Conservation (phyloP, 2,797 vertebrate genomes). For the Chanos chanos region DNA sequence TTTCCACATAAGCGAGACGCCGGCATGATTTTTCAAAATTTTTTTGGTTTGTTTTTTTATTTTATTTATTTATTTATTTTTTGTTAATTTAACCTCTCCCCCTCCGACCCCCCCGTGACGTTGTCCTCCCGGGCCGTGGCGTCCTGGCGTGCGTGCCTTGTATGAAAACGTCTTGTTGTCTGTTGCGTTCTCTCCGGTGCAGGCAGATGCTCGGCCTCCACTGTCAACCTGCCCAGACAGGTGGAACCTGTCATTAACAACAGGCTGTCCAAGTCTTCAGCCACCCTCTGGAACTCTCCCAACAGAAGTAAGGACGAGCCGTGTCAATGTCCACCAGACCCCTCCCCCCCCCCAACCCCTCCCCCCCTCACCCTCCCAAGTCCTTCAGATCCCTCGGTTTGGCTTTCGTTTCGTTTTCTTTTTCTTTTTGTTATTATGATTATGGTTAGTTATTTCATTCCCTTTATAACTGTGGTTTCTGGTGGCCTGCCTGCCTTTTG, state of each 20-base stretch:
- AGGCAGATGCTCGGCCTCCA: conserved; percentile 98
- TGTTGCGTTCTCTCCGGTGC: conserved; percentile 84
- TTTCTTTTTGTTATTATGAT: conserved; percentile 31
- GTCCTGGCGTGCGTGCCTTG: conserved; percentile 11
- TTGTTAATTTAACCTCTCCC: too few relatives aligned
- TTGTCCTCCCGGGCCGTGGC: not conserved
- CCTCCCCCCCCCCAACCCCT: conserved; percentile 31
- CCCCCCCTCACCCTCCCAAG: conserved; percentile 26
- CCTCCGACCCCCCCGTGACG: not conserved
- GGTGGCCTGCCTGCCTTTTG: conserved; percentile 72
- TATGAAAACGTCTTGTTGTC: conserved; percentile 50
- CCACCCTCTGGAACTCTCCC: conserved; percentile 98
- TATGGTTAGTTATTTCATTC: conserved; percentile 2
- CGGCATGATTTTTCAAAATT: not conserved
- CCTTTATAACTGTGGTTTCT: conserved; percentile 59
- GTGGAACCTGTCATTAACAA: conserved; percentile 98
- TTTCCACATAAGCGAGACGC: not conserved
- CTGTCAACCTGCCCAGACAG: conserved; percentile 97
- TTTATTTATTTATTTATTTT: too few relatives aligned
- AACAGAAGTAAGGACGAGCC: conserved; percentile 92
- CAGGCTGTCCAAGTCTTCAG: conserved; percentile 98
- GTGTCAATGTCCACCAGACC: conserved; percentile 64
- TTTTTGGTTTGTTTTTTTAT: too few relatives aligned
- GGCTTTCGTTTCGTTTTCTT: conserved; percentile 53
- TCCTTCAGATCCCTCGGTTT: conserved; percentile 40